Conservation (phyloP, 2,113 vertebrate species). For the Nothocercus nigrocapillus region DNA sequence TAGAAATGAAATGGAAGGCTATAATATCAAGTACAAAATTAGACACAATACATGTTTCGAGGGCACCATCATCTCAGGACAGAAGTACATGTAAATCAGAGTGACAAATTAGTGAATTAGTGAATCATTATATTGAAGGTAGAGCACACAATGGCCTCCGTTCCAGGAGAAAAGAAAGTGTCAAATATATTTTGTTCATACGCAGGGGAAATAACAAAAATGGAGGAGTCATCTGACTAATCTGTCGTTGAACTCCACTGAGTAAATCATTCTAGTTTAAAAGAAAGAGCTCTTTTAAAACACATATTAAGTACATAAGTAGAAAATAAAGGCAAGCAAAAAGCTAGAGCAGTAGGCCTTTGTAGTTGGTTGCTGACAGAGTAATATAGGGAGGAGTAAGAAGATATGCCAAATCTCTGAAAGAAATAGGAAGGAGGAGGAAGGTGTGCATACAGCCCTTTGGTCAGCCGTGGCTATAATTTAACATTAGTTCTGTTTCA, state of each 20-base stretch:
- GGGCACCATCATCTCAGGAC: not conserved
- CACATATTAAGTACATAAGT: no score
- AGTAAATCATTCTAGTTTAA: not conserved
- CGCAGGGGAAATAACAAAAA: not conserved
- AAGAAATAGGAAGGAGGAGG: not conserved
- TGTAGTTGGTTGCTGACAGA: not conserved
- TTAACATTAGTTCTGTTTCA: not conserved
- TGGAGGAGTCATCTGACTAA: no score
- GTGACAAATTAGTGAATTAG: not conserved
- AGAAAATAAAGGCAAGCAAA: not conserved
- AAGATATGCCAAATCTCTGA: not conserved
- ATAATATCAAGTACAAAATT: not conserved
- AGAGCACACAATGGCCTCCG: not conserved
- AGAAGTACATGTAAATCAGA: not conserved
- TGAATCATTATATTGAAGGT: not conserved
- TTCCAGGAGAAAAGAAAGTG: not conserved
- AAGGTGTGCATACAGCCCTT: not conserved
- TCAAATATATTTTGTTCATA: not conserved
- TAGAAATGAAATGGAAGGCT: not conserved
- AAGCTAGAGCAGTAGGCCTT: not conserved
- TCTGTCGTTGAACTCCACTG: not conserved
- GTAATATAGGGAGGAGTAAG: not conserved
- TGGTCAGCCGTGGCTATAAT: not conserved
- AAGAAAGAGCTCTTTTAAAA: not conserved
- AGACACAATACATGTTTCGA: not conserved